Conservation (phyloP, 2,113 vertebrate species). For the Nerophis lumbriciformis region DNA sequence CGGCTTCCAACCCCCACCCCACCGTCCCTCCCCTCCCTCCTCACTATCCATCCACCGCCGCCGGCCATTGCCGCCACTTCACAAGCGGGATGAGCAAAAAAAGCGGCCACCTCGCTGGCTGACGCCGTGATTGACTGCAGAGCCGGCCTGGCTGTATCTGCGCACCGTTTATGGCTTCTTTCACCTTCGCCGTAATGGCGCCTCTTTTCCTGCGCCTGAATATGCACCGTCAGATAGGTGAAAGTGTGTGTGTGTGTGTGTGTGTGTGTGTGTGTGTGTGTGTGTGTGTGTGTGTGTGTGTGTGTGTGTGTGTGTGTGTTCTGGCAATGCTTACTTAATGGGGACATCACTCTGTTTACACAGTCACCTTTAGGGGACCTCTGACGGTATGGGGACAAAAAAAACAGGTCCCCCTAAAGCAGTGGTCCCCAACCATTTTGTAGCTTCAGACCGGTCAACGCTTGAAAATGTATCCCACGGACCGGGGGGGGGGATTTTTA, state of each 20-base stretch:
- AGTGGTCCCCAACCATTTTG: too few relatives aligned
- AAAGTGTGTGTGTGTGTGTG: slow-evolving; percentile 19
- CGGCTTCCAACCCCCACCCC: neutral
- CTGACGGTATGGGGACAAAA: too few relatives aligned
- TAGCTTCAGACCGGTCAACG: too few relatives aligned
- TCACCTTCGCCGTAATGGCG: slow-evolving; percentile 67
- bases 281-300: neutral
- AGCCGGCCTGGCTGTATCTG: slow-evolving; percentile 47
- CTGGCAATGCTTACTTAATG: too few relatives aligned
- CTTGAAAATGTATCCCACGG: too few relatives aligned
- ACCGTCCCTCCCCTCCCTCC: neutral
- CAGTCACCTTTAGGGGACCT: too few relatives aligned
- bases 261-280: slow-evolving; percentile 19
- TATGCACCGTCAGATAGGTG: slow-evolving; percentile 51
- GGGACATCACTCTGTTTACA: too few relatives aligned
- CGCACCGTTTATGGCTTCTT: slow-evolving; percentile 60
- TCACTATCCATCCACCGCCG: slow-evolving; percentile 27
- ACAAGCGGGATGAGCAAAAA: slow-evolving; percentile 49
- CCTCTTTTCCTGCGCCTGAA: slow-evolving; percentile 57
- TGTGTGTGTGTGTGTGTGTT: too few relatives aligned
- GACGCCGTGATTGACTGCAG: slow-evolving; percentile 53
- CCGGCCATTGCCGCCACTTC: slow-evolving; percentile 44
- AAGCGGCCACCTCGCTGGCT: slow-evolving; percentile 47
- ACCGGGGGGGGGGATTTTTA: too few relatives aligned
- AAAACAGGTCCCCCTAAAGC: too few relatives aligned